These are phyloP conservation scores for Spondyliosoma cantharus DNA, from an alignment of 2,797 vertebrate genomes.

Conservation along the genomic window DNA sequence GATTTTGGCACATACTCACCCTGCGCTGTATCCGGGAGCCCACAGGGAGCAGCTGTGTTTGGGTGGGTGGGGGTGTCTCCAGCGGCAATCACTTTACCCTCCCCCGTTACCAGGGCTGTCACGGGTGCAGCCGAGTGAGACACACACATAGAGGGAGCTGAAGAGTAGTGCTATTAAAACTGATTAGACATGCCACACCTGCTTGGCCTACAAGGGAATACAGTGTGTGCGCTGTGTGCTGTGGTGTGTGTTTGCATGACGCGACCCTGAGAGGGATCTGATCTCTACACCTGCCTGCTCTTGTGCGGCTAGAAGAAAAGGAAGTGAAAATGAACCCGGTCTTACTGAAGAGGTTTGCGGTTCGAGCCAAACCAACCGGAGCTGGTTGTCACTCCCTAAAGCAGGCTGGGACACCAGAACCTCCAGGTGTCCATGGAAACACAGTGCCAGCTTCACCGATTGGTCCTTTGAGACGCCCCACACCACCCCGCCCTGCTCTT, in stretches of 20 bases:
- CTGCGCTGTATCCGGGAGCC: conserved; percentile 65
- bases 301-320: conserved; percentile 24
- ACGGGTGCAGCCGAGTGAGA: conserved; percentile 85
- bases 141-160: conserved; percentile 55
- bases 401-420: conserved; percentile 72
- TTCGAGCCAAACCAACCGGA: conserved; percentile 57
- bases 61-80: conserved; percentile 61
- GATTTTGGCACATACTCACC: conserved; percentile 77
- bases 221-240: conserved; percentile 7
- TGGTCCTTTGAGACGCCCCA: conserved; percentile 76
- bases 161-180: conserved; percentile 73
- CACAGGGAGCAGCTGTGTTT: conserved; percentile 87
- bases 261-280: conserved; percentile 42
- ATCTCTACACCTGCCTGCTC: conserved; percentile 65
- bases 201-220: conserved; percentile 36
- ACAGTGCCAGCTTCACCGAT: conserved; percentile 67
- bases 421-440: conserved; percentile 81
- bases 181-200: conserved; percentile 82
- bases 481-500: conserved; percentile 29
- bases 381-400: conserved; percentile 71
- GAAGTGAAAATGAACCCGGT: conserved; percentile 18
- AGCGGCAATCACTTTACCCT: conserved; percentile 52
- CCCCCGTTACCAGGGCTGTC: conserved; percentile 81
- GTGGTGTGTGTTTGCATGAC: conserved; percentile 10
- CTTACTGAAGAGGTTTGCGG: conserved; percentile 46